These are phyloP conservation scores for Caenorhabditis zanzibari DNA, from an alignment of 2,888 invertebrate species.

Conservation along the genomic window DNA sequence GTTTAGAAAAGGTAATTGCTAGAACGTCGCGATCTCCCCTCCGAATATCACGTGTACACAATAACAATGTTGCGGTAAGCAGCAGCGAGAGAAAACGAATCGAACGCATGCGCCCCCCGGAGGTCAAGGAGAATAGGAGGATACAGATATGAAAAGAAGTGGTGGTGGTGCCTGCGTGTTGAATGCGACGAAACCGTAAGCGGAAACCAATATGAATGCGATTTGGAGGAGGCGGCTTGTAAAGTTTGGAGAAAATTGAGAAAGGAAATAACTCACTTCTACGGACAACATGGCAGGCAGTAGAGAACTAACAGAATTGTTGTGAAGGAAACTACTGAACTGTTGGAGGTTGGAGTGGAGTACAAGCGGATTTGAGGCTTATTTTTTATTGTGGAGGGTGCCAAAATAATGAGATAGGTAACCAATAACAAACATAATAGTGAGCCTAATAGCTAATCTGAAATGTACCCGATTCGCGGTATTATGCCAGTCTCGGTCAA, in stretches of 20 bases:
- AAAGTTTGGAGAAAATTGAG: slow-evolving; percentile 1
- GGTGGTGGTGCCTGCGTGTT: slow-evolving; percentile 1
- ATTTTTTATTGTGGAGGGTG: slow-evolving; percentile 3
- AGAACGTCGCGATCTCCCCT: slow-evolving; percentile 9
- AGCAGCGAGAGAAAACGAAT: background rate
- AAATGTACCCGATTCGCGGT: too few species aligned
- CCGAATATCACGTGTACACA: slow-evolving; percentile 45
- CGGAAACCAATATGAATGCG: slow-evolving; percentile 43
- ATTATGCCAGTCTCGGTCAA: too few species aligned
- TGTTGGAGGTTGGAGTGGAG: background rate
- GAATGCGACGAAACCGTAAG: slow-evolving; percentile 33
- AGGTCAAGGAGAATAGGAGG: slow-evolving; percentile 54
- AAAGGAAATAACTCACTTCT: slow-evolving; percentile 37
- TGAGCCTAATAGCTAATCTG: too few species aligned
- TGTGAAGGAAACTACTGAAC: background rate
- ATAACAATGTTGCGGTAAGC: slow-evolving; percentile 64
- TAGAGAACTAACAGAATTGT: background rate
- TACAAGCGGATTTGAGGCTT: slow-evolving; percentile 43
- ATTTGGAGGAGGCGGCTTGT: slow-evolving; percentile 6
- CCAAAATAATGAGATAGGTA: background rate
- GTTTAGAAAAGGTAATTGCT: slow-evolving; percentile 46
- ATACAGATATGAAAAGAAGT: slow-evolving; percentile 33
- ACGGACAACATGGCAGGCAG: slow-evolving; percentile 34
- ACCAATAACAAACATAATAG: too few species aligned
- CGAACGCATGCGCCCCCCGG: slow-evolving; percentile 49